phyloP scores from a whole-genome alignment of 2,113 vertebrate species.

The Meles meles region DNA sequence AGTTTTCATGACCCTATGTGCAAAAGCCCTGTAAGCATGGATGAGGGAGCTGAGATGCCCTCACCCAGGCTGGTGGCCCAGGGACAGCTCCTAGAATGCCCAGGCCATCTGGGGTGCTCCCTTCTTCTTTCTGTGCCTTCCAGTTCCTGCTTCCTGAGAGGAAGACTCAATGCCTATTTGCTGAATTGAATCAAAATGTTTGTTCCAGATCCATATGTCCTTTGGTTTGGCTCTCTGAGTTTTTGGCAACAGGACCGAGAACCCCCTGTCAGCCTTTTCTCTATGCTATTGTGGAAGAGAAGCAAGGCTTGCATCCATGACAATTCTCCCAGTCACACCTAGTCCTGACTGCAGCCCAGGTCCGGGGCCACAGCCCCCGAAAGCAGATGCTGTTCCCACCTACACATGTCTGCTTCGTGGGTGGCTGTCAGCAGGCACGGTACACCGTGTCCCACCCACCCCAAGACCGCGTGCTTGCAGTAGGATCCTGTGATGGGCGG shows the following conservation, averaged over 20 bases:
- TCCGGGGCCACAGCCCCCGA: neutral
- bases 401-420: neutral
- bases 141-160: neutral
- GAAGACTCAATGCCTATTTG: neutral
- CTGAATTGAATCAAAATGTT: neutral
- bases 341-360: neutral
- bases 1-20: neutral
- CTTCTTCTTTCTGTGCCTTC: neutral
- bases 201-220: neutral
- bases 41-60: neutral
- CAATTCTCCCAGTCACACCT: neutral
- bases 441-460: neutral
- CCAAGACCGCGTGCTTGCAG: neutral
- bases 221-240: neutral
- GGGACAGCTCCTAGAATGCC: accelerated
- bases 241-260: neutral
- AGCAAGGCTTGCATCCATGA: neutral
- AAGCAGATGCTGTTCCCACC: neutral
- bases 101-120: neutral
- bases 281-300: neutral
- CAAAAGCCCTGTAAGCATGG: neutral
- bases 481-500: too few species aligned
- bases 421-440: neutral
- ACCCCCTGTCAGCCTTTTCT: neutral
- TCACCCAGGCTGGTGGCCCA: neutral